phyloP scores from a whole-genome alignment of 2,113 vertebrate genomes.

The Phrynosoma platyrhinos region DNA sequence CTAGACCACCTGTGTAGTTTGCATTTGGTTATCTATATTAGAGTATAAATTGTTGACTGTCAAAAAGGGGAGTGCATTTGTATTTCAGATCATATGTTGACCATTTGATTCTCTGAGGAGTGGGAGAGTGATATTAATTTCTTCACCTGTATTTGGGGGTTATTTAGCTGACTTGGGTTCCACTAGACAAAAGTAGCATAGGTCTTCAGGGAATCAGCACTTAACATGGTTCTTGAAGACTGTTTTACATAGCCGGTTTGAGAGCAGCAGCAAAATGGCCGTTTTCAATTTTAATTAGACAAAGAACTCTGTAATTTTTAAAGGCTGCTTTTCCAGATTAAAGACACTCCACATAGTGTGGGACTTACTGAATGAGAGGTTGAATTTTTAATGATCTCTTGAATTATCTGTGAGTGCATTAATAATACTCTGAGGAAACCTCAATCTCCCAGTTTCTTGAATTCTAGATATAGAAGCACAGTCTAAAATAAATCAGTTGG shows the following conservation, averaged over 20 bases:
- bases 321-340: background rate
- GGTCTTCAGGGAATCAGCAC: background rate
- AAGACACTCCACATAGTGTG: background rate
- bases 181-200: background rate
- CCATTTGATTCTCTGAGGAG: background rate
- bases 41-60: conserved; percentile 12
- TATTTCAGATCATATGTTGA: background rate
- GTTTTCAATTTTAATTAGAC: background rate
- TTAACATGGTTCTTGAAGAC: too few relatives aligned
- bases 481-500: background rate
- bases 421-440: background rate
- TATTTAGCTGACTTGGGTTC: background rate
- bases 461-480: background rate
- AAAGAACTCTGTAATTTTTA: background rate
- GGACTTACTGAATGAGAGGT: background rate
- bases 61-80: background rate
- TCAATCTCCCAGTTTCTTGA: background rate
- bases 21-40: background rate
- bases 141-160: background rate
- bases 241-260: background rate
- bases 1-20: too few relatives aligned
- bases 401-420: background rate
- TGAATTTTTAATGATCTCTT: background rate
- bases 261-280: background rate
- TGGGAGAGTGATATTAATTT: too few relatives aligned